Conservation (phyloP, 2,888 invertebrate genomes). For the Rutpela maculata region DNA sequence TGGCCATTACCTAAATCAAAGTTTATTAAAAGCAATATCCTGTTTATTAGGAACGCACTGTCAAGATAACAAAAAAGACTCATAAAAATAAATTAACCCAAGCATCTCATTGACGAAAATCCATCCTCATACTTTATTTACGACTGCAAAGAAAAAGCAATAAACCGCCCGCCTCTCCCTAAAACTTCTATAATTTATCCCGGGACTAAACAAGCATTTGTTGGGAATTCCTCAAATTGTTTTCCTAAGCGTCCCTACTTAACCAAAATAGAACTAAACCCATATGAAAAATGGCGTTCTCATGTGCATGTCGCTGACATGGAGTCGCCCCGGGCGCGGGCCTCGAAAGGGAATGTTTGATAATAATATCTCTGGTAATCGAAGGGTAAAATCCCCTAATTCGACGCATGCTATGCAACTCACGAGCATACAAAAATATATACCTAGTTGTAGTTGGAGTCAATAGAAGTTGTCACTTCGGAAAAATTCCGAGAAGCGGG, state of each 20-base stretch:
- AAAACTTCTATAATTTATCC: constrained; percentile 26
- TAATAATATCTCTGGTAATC: no score
- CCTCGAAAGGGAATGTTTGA: background rate
- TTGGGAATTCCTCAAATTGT: constrained; percentile 28
- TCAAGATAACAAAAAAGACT: background rate
- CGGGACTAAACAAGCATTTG: background rate
- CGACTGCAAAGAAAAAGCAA: constrained; percentile 19
- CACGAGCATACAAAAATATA: no score
- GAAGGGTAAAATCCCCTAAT: no score
- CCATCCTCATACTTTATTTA: constrained; percentile 20
- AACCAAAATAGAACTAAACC: constrained; percentile 7
- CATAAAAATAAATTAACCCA: constrained; percentile 21
- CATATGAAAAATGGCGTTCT: constrained; percentile 17
- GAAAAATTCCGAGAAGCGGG: no score
- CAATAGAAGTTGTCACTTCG: no score
- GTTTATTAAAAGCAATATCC: background rate
- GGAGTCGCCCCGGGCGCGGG: background rate
- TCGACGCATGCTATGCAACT: no score
- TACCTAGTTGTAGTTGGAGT: no score
- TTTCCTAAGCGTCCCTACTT: constrained; percentile 25
- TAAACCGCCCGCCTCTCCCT: constrained; percentile 1
- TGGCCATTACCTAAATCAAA: background rate
- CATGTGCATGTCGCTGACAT: constrained; percentile 11
- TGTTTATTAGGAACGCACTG: constrained; percentile 1
- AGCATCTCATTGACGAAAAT: constrained; percentile 10